Percentiles rank a stretch among this genome's conserved stretches.
Conservation (phyloP, 2,797 vertebrate genomes). For the Sparus aurata region DNA sequence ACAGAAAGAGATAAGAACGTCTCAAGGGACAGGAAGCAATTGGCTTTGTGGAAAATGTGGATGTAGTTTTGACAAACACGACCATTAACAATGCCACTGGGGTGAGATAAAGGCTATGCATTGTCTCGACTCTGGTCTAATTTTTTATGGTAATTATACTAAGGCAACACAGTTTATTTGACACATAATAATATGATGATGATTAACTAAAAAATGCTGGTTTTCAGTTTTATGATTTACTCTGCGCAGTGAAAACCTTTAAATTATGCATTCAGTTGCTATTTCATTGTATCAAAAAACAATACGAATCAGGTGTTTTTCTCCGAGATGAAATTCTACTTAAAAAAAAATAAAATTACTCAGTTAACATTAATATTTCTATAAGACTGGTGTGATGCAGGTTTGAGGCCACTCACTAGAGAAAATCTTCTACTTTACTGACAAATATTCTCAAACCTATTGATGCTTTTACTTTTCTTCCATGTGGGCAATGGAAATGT, state of each 20-base stretch:
- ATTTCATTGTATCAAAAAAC: background rate
- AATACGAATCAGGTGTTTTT: background rate
- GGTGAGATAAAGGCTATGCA: slow-evolving; percentile 12
- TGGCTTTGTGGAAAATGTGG: slow-evolving; percentile 36
- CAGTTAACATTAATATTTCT: background rate
- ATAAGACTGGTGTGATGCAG: background rate
- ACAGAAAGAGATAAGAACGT: slow-evolving; percentile 36
- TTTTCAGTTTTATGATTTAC: background rate
- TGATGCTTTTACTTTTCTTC: too few relatives aligned
- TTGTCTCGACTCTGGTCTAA: slow-evolving; percentile 18
- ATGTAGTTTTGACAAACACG: slow-evolving; percentile 38
- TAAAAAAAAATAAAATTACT: background rate
- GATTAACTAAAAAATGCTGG: background rate
- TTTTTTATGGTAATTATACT: slow-evolving; percentile 11
- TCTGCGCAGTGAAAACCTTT: background rate
- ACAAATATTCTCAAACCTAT: background rate
- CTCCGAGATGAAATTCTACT: background rate
- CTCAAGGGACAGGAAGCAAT: slow-evolving; percentile 27
- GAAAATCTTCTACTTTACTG: background rate
- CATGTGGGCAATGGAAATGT: too few relatives aligned
- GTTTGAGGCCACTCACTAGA: background rate
- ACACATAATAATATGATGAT: slow-evolving; percentile 9
- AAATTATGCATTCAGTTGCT: background rate
- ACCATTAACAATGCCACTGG: slow-evolving; percentile 24
- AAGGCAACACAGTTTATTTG: slow-evolving; percentile 5